These are phyloP conservation scores for Hippocampus kuda DNA, from an alignment of 2,797 vertebrate genomes.

Conservation along the genomic window DNA sequence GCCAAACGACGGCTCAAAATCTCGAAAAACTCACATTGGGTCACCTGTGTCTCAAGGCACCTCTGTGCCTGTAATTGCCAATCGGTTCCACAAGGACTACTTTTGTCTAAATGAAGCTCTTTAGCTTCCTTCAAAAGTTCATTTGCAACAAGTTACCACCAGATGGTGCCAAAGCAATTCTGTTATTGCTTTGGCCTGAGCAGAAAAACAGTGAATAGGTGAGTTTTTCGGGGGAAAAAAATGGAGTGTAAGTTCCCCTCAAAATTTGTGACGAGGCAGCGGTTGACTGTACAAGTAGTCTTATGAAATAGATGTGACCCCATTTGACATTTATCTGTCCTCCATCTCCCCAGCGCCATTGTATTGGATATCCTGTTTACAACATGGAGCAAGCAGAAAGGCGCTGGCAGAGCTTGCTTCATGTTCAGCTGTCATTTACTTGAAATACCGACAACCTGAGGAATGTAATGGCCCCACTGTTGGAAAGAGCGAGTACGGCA, in stretches of 20 bases:
- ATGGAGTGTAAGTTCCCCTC: neutral
- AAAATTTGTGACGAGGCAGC: neutral
- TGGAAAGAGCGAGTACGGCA: conserved; percentile 10
- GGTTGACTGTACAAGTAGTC: neutral
- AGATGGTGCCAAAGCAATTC: neutral
- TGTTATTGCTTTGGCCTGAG: neutral
- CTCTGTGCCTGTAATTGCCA: neutral
- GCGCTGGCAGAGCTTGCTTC: conserved; percentile 34
- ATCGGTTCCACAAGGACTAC: neutral
- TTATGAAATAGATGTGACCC: neutral
- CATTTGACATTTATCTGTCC: neutral
- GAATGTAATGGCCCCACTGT: conserved; percentile 37
- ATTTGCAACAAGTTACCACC: neutral
- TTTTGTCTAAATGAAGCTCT: neutral
- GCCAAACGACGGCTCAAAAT: no score
- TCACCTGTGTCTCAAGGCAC: neutral
- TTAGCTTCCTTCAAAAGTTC: neutral
- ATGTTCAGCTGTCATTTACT: conserved; percentile 28
- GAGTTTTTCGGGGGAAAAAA: neutral
- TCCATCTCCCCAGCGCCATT: neutral
- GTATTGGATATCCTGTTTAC: conserved; percentile 7
- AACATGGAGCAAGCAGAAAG: conserved; percentile 31
- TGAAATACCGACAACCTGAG: conserved; percentile 40
- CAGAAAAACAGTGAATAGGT: neutral
- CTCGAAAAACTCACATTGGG: no score